Evolutionary conservation across 2,888 invertebrate species (phyloP), one percentile per base, ranked within the genome.

Genomic region (Xestia rhomboidea): DNA sequence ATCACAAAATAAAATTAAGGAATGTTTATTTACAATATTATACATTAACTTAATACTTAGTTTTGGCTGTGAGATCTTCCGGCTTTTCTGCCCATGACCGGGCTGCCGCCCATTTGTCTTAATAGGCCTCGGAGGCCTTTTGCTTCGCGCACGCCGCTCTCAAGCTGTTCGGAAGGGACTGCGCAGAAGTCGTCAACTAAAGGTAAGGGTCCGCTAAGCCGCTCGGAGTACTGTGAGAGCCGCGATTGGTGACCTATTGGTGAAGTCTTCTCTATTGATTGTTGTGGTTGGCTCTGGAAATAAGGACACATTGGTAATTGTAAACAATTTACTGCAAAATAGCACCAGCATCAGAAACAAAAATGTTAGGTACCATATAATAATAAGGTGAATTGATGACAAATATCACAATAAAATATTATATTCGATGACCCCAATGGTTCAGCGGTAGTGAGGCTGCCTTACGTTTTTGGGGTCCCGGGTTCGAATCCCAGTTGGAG

Each of bases 181-280:
- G 98, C 98, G 91, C 98, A 99, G 95, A 99, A 99, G 94, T 99
- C 99, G 93, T 99, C 99, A 88, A 99, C 98, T 57, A 99, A 97
- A 77, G 99, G 99, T 13, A 98, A 94, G 0, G 98, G 98, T 0
- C 98, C 97, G 82, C 93, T 95, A 18, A 96, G 92, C 0, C 95
- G 93, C 77, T 97, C 97, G 0, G 96, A 96, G 97, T 93, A 98
- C 97, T 90, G 98, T 94, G 94, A 97, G 95, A 93, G 97, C 94
- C 90, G 98, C 93, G 95, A 98, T 95, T 88, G 98, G 97, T 94
- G 98, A 92, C 93, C 97, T 89, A 88, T 97, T 83, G 94, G 96
- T 89, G 94, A 97, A 92, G 89, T 96, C 89, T 91, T 97, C 86
- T 93, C 96, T 77, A 78, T 91, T 73, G 91, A 60, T 81, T 91